phyloP scores from a whole-genome alignment of 2,888 invertebrate genomes.

The Polyommatus icarus region DNA sequence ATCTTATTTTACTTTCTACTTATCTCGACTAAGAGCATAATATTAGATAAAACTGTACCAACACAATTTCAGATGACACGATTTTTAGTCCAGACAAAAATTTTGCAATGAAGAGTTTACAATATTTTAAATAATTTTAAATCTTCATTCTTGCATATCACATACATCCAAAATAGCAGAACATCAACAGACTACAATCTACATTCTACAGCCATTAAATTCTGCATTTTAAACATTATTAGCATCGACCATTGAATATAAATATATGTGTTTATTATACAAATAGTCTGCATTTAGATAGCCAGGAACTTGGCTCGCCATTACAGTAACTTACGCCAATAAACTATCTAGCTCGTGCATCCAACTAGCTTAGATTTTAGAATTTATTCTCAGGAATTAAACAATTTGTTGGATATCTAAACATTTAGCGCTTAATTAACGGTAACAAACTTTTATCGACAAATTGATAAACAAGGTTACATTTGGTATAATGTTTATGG shows the following conservation, averaged over 20 bases:
- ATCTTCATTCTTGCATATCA: too few species aligned
- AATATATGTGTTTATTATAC: slow-evolving; percentile 18
- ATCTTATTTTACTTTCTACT: too few species aligned
- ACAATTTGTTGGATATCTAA: slow-evolving; percentile 14
- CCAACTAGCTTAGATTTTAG: slow-evolving; percentile 41
- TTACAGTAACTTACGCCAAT: slow-evolving; percentile 9
- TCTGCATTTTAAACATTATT: background rate
- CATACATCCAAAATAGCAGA: background rate
- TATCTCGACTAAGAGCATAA: too few species aligned
- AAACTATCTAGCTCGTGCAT: slow-evolving; percentile 61
- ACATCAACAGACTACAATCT: background rate
- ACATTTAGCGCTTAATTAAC: background rate
- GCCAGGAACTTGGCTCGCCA: background rate
- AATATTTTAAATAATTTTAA: too few species aligned
- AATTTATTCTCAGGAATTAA: slow-evolving; percentile 14
- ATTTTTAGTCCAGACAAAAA: too few species aligned
- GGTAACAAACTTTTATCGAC: background rate
- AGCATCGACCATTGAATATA: background rate
- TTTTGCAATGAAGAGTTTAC: too few species aligned
- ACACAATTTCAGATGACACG: too few species aligned
- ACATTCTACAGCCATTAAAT: background rate
- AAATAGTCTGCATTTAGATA: slow-evolving; percentile 1
- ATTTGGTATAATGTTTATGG: background rate
- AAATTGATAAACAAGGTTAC: background rate
- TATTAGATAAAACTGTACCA: too few species aligned